phyloP scores from a whole-genome alignment of 2,888 invertebrate species.

The Chloroclystis v-ata region DNA sequence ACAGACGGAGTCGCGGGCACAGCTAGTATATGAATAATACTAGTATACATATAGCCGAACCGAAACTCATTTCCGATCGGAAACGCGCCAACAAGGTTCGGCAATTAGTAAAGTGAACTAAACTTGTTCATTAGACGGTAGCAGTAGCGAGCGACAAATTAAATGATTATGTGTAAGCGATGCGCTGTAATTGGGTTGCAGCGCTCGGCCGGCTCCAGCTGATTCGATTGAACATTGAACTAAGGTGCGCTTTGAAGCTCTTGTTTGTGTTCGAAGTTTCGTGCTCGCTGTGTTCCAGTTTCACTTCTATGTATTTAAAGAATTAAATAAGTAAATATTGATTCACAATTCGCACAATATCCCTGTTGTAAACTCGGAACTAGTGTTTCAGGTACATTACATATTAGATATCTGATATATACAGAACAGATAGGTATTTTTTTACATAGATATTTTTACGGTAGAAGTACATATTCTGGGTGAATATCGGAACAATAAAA shows the following conservation, averaged over 20 bases:
- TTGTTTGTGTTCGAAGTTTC: background rate
- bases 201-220: slow-evolving; percentile 2
- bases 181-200: slow-evolving; percentile 34
- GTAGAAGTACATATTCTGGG: no score
- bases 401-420: no score
- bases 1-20: no score
- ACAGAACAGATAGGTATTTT: no score
- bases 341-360: no score
- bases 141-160: slow-evolving; percentile 24
- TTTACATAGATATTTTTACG: no score
- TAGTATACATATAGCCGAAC: no score
- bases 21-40: no score
- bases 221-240: slow-evolving; percentile 8
- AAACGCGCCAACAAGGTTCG: background rate
- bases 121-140: slow-evolving; percentile 1
- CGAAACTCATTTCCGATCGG: no score
- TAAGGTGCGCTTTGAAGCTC: slow-evolving; percentile 2
- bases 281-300: background rate
- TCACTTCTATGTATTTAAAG: background rate
- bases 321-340: background rate
- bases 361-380: no score
- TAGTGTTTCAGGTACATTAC: no score
- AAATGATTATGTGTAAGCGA: slow-evolving; percentile 34
- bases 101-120: background rate
- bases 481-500: no score